Conservation (phyloP, 2,797 vertebrate species). For the Tokudaia tokunoshimensis region DNA sequence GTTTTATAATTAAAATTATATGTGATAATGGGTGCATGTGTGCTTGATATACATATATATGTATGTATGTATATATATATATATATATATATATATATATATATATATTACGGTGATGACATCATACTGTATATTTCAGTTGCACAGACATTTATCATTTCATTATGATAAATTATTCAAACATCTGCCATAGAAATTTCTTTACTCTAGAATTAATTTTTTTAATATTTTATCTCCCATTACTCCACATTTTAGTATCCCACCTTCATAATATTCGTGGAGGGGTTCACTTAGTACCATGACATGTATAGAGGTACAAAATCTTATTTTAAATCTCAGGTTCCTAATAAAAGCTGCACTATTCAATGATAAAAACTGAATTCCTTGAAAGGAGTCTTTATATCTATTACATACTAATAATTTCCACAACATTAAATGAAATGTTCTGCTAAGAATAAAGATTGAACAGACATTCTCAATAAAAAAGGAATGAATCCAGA, state of each 20-base stretch:
- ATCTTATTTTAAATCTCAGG: neutral
- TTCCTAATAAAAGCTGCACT: neutral
- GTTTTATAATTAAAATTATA: neutral
- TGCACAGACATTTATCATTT: neutral
- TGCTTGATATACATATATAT: too few relatives aligned
- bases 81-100: too few relatives aligned
- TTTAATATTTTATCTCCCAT: neutral
- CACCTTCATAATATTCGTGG: neutral
- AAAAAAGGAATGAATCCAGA: neutral
- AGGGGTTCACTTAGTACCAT: neutral
- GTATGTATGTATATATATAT: too few relatives aligned
- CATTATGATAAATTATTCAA: neutral
- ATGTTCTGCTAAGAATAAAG: neutral
- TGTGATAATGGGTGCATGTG: neutral
- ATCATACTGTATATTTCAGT: too few relatives aligned
- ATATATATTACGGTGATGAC: neutral
- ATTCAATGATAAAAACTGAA: constrained; percentile 29
- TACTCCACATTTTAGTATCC: neutral
- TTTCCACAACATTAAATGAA: neutral
- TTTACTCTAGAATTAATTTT: neutral
- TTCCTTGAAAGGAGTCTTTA: neutral
- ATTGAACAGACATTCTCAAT: constrained; percentile 23
- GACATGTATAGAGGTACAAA: neutral
- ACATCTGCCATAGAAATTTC: too few relatives aligned
- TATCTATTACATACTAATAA: neutral